Evolutionary conservation across 2,888 invertebrate genomes (phyloP).

Genomic region (Deroplatys truncata): DNA sequence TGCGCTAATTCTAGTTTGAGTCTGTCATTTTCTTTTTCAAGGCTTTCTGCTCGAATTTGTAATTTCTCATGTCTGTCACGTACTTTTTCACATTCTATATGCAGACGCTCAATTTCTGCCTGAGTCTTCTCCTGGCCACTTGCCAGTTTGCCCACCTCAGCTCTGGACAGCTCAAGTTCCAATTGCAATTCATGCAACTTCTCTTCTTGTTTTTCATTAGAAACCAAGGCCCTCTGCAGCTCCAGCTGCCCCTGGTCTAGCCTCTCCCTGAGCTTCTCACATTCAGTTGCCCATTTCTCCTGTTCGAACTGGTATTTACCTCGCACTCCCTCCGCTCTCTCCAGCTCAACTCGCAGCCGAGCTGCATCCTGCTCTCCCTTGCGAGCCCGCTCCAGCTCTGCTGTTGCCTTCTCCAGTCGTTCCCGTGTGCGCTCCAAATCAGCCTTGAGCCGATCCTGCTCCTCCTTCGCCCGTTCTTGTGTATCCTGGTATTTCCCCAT

Average conservation of each 20-base stretch:
- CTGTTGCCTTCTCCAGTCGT: conserved; percentile 73
- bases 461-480: conserved; percentile 64
- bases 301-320: conserved; percentile 75
- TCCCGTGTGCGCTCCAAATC: conserved; percentile 78
- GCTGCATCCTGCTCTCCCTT: conserved; percentile 65
- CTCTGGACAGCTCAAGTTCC: conserved; percentile 74
- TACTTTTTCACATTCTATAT: conserved; percentile 85
- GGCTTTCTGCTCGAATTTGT: conserved; percentile 64
- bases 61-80: conserved; percentile 82
- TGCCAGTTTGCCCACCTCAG: conserved; percentile 70
- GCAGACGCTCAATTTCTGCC: conserved; percentile 74
- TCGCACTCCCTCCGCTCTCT: conserved; percentile 69
- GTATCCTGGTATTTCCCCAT: conserved; percentile 73
- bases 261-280: conserved; percentile 71
- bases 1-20: conserved; percentile 61
- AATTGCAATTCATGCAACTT: conserved; percentile 73
- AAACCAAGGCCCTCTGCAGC: conserved; percentile 60
- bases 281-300: conserved; percentile 57
- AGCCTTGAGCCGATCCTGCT: conserved; percentile 70
- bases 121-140: conserved; percentile 76
- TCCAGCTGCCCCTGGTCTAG: conserved; percentile 71
- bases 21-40: conserved; percentile 71
- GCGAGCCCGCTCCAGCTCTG: conserved; percentile 72
- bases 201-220: conserved; percentile 67
- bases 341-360: conserved; percentile 65